Base-by-base conservation (phyloP, 2,797 vertebrate species). In the Syndactyla subalaris region DNA sequence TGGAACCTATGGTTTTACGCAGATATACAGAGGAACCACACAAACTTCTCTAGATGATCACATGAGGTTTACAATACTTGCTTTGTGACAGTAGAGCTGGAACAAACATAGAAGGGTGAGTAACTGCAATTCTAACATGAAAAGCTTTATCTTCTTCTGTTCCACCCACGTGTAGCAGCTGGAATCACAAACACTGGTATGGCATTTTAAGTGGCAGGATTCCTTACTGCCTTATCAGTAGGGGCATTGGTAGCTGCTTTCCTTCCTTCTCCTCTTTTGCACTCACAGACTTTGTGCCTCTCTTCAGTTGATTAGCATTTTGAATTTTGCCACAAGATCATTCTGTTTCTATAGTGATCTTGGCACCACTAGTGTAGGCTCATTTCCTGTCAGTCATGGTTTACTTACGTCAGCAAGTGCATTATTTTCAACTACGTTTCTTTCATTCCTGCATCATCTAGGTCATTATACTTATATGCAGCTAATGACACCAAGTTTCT, bases 301-400 rank as follows among this genome's bases (percentile, higher is more conserved):
- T 76, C 55, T 65, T 76, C 83, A 89, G 73, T 1, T 79, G 55
- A 87, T 90, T 71, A 88, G 52, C 74, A 88, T 93, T 93, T 96
- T 88, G 79, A 92, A 92, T 93, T 95, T 96, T 92, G 85, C 67
- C 71, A 79, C 63, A 67, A 95, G 71, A 88, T 92, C 67, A 65
- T 95, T 79, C 80, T 74, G 91, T 96, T 96, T 95, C 89, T 95
- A 95, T 92, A 96, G 94, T 51, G 86, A 96, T 92, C 57, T 49
- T 88, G 93, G 88, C 57, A 90, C 54, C 52, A 68, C 46, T 21
- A 29, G 39, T 68, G 65, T 52, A 91, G 80, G 72, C 74, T 95
- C 81, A 29, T 89, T 91, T 96, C 81, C 81, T 95, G 68, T 87
- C 93, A 79, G 71, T 94, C 91, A 86, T 45, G 75, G 54, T 72